These are phyloP conservation scores for Herminia tarsipennalis DNA, from an alignment of 2,888 invertebrate species.

Conservation along the genomic window DNA sequence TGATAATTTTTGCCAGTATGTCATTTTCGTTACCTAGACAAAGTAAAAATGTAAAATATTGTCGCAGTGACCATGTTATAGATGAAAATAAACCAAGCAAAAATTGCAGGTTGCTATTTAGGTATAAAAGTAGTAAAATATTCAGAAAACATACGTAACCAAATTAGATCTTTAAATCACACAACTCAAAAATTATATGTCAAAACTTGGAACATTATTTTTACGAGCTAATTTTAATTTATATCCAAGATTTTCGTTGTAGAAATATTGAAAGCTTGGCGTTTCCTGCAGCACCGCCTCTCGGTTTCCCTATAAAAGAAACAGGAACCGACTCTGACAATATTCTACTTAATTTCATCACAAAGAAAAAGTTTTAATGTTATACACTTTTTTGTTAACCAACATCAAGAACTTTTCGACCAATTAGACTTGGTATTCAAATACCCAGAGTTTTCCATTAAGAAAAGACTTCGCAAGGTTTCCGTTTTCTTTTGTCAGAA, in stretches of 20 bases:
- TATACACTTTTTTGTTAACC: constrained; percentile 37
- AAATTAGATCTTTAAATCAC: constrained; percentile 5
- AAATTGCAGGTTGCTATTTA: too few relatives aligned
- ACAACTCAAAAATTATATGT: constrained; percentile 6
- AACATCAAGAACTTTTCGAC: constrained; percentile 42
- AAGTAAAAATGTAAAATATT: too few relatives aligned
- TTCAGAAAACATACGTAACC: background rate
- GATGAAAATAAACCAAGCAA: too few relatives aligned
- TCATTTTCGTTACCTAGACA: too few relatives aligned
- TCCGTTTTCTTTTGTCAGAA: constrained; percentile 37
- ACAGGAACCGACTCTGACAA: constrained; percentile 22
- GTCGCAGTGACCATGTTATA: too few relatives aligned
- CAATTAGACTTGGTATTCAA: constrained; percentile 56
- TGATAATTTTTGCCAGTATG: too few relatives aligned
- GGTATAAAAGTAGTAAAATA: too few relatives aligned
- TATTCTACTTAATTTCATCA: constrained; percentile 38
- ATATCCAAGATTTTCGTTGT: background rate
- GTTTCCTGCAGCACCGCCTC: constrained; percentile 11
- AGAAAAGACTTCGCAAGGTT: constrained; percentile 35
- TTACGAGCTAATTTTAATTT: constrained; percentile 1
- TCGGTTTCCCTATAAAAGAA: constrained; percentile 21
- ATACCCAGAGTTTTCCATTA: constrained; percentile 54
- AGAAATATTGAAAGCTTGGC: constrained; percentile 9
- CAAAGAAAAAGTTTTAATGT: constrained; percentile 46
- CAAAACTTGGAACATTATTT: constrained; percentile 9